Base-by-base conservation (phyloP, 2,797 vertebrate genomes). In the Carapus acus region DNA sequence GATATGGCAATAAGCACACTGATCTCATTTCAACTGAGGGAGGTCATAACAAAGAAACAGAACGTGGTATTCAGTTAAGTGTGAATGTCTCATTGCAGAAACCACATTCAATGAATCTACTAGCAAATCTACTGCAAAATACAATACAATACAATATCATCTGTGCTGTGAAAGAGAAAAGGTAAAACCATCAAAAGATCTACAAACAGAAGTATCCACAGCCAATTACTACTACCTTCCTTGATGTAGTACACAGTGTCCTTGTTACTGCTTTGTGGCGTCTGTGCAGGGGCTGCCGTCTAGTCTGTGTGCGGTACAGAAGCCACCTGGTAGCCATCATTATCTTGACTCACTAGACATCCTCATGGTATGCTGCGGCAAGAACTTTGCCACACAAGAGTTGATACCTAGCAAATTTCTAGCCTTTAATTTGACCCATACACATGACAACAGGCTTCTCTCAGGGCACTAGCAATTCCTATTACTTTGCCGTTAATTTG, bases 281-380 rank as follows among this genome's bases (percentile, higher is more conserved):
- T 58, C 65, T 21, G 58, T 67, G 46, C 40, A 73, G 74, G 29
- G 39, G 59, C 34, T 43, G 27, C 43, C 41, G 69, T 67, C 66
- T 79, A 71, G 70, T 56, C 54, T 16, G 23, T 38, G 39, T 76
- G 61, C 45, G 20, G 29, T 13, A 70, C 67, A 58, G 53, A 73
- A 57, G 5, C 69, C 84, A 84, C 79, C 75, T 86, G 85, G 71
- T 67, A 80, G 71, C 65, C 57, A 78, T 78, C 73, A 65, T 71
- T 23, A 34, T 58, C 57, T 62, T 68, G 62, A 73, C 61, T 59
- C 69, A 72, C 34, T 55, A 68, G 76, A 73, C 65, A 45, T 57
- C 64, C 49, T 72, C 69, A 71, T 49, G 59, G 49, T 42, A 62
- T 73, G 78, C 77, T 71, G 75, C 58, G 66, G 48, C 64, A 65